Conservation (phyloP, 2,113 vertebrate species). For the Xenus cinereus region DNA sequence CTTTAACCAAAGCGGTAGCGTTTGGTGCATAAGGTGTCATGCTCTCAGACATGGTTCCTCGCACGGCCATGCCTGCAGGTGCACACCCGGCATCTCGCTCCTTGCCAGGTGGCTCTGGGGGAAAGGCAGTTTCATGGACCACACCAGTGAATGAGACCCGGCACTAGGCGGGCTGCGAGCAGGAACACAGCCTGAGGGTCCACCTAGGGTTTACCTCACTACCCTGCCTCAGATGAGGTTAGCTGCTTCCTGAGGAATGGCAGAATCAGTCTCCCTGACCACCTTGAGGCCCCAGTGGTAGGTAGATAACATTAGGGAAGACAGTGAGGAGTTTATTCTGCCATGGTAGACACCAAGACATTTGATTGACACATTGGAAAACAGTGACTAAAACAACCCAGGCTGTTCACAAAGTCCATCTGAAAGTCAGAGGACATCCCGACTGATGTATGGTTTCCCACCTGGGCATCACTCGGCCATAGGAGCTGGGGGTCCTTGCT, state of each 20-base stretch:
- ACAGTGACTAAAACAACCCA: neutral
- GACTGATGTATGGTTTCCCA: neutral
- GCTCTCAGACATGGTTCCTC: neutral
- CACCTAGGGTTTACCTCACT: neutral
- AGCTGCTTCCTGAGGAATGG: neutral
- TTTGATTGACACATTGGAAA: neutral
- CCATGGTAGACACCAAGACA: neutral
- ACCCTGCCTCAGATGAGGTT: neutral
- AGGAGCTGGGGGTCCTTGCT: neutral
- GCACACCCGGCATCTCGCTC: neutral
- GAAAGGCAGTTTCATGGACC: neutral
- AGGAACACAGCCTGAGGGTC: neutral
- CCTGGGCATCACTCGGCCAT: rapidly evolving
- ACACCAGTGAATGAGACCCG: neutral
- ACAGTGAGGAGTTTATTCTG: neutral
- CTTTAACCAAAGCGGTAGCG: neutral
- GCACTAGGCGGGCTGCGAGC: neutral
- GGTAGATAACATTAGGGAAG: neutral
- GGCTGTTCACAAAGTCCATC: neutral
- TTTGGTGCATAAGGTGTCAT: neutral
- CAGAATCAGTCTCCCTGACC: neutral
- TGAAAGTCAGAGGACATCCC: neutral
- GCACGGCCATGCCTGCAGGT: neutral
- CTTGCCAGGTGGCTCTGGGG: neutral
- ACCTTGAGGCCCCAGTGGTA: no score